These are phyloP conservation scores for Chydorus sphaericus DNA, from an alignment of 2,888 invertebrate species.

Conservation along the genomic window DNA sequence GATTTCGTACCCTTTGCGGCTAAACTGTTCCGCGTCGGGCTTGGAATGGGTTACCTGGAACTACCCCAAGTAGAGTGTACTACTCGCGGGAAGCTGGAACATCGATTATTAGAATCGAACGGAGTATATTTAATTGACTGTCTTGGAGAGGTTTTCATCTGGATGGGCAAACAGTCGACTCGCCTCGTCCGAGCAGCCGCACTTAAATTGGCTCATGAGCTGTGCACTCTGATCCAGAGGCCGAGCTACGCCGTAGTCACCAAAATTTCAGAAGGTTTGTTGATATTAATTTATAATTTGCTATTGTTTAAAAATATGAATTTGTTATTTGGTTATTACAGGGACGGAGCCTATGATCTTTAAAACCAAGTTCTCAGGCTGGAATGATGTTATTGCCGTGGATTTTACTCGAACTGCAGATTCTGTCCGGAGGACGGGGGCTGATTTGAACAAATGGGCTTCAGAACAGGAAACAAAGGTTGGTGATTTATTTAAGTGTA, in stretches of 20 bases:
- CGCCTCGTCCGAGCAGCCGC: conserved; percentile 88
- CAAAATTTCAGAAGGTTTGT: conserved; percentile 78
- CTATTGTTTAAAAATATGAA: not conserved
- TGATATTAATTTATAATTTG: conserved; percentile 31
- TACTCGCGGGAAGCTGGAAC: conserved; percentile 50
- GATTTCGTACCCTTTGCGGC: conserved; percentile 41
- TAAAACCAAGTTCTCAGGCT: conserved; percentile 89
- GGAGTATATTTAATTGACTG: conserved; percentile 95
- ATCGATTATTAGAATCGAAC: conserved; percentile 66
- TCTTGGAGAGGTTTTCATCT: conserved; percentile 82
- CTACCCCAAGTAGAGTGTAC: conserved; percentile 53
- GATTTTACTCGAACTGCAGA: conserved; percentile 97
- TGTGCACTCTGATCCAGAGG: conserved; percentile 78
- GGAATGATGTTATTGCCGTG: conserved; percentile 98
- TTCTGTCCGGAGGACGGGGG: conserved; percentile 89
- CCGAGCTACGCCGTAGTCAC: conserved; percentile 75
- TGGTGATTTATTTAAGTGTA: too few species aligned
- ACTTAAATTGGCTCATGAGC: conserved; percentile 87
- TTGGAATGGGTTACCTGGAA: conserved; percentile 97
- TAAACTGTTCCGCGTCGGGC: conserved; percentile 79
- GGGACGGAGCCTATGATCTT: conserved; percentile 43
- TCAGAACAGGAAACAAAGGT: conserved; percentile 71
- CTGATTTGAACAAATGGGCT: conserved; percentile 86
- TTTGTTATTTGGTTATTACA: conserved; percentile 26
- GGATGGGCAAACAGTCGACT: conserved; percentile 97